Percentiles rank a stretch among this genome's conserved stretches.
Evolutionary conservation across 1,140 invertebrate species (phyloP).

Genomic region (Hesperophylax magnus): DNA sequence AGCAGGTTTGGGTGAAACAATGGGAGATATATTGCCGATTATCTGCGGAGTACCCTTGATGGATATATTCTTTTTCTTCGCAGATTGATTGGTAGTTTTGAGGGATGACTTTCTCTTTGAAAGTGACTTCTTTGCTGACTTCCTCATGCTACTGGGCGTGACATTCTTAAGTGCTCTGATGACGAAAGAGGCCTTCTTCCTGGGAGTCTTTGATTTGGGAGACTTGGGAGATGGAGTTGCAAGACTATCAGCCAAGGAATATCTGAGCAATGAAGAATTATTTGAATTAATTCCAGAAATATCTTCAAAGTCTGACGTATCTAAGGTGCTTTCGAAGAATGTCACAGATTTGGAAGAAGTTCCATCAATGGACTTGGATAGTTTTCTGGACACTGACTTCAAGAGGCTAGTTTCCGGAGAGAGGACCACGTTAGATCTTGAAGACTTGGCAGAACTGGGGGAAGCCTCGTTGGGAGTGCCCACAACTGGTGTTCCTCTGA

Average conservation of each 20-base stretch:
- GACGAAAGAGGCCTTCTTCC: background rate
- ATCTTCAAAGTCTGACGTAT: background rate
- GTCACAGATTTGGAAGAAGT: conserved; percentile 23
- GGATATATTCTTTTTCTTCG: conserved; percentile 11
- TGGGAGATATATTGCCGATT: conserved; percentile 44
- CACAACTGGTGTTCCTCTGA: conserved; percentile 8
- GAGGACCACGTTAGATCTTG: background rate
- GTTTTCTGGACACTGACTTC: conserved; percentile 16
- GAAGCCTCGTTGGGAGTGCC: background rate
- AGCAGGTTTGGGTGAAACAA: conserved; percentile 48
- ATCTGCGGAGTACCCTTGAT: conserved; percentile 27
- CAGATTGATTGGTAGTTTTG: background rate
- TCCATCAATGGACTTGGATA: background rate
- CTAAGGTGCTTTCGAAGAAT: background rate
- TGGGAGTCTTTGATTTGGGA: background rate
- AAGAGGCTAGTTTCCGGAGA: background rate
- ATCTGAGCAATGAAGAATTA: conserved; percentile 16
- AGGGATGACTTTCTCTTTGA: conserved; percentile 41
- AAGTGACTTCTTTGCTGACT: conserved; percentile 16
- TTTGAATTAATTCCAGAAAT: background rate
- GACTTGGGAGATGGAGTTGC: conserved; percentile 12
- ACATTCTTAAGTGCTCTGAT: conserved; percentile 15
- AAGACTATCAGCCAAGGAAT: background rate
- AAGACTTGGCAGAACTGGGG: background rate
- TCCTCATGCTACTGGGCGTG: conserved; percentile 20